Percentiles rank a stretch among this genome's conserved stretches.
phyloP scores from a whole-genome alignment of 2,113 vertebrate genomes.

The Protomyctophum bolini region DNA sequence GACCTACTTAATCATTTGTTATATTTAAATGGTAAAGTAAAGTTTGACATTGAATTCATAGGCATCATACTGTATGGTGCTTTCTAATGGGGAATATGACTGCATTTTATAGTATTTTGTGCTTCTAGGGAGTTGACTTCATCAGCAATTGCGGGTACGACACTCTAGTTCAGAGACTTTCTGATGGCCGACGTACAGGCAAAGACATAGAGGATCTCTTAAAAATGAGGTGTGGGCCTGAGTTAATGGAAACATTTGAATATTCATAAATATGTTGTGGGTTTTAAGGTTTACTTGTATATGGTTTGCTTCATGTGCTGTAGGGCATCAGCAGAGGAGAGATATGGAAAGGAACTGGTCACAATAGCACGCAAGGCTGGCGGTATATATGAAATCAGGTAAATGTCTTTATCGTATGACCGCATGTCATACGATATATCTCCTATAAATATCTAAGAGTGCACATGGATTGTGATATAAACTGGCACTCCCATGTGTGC shows the following conservation, averaged over 20 bases:
- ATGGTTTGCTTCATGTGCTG: not conserved
- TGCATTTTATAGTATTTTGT: slow-evolving; percentile 13
- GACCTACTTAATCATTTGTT: too few species aligned
- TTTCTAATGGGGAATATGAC: not conserved
- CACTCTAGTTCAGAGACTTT: slow-evolving; percentile 81
- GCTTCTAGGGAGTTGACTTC: slow-evolving; percentile 85
- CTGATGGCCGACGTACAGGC: slow-evolving; percentile 90
- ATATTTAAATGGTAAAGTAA: too few species aligned
- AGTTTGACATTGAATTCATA: too few species aligned
- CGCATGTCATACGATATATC: too few species aligned
- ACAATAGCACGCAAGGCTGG: slow-evolving; percentile 90
- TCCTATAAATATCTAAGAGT: too few species aligned
- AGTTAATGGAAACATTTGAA: not conserved
- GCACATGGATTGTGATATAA: too few species aligned
- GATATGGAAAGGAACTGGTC: slow-evolving; percentile 92
- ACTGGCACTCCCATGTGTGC: too few species aligned
- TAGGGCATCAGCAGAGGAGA: slow-evolving; percentile 92
- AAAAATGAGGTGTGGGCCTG: slow-evolving; percentile 84
- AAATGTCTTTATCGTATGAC: slow-evolving; percentile 1
- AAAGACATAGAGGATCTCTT: slow-evolving; percentile 94
- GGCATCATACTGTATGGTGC: not conserved
- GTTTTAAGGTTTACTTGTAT: not conserved
- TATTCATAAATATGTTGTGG: not conserved
- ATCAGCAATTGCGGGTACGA: slow-evolving; percentile 86
- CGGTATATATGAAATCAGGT: slow-evolving; percentile 90